Evolutionary conservation across 2,797 vertebrate species (phyloP), one percentile per base, ranked within the genome.

Genomic region (Pagetopsis macropterus): DNA sequence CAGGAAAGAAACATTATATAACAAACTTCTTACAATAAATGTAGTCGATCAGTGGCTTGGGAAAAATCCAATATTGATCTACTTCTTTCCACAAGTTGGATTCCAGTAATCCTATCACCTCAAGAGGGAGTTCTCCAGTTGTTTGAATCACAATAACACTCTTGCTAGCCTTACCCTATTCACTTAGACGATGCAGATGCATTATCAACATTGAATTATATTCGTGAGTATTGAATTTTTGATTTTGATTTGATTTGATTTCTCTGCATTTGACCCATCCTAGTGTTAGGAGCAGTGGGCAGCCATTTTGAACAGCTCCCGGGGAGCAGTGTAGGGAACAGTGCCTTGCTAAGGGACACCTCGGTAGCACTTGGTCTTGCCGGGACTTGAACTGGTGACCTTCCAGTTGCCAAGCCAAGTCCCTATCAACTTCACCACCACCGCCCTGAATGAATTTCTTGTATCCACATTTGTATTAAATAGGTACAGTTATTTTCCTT

Each of bases 1-100:
- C 64, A 78, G 70, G 44, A 71, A 71, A 64, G 57, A 72, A 76
- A 15, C 27, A 17, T 81, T 80, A 67, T 41, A 50, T 84, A 84
- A 84, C 50, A 56, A 60, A 73, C 49, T 62, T 33, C 65, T 61
- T 63, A 84, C 65, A 65, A 82, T 55, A 68, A 33, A 76, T 78
- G 31, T 21, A 41, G 68, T 70, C 52, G 73, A 81, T 78, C 55
- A 81, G 61, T 43, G 56, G 33, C 48, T 64, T 59, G 48, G 64
- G 73, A 69, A 23, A 14, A 77, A 59, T 70, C 70, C 46, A 41
- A 27, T 11, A 61, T 23, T 27, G 55, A 68, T 80, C 44, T 23
- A 61, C 33, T 14, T 21, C 33, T 51, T 51, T 16, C 46, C 46
- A 15, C 14, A 23, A 67, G 66, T 44, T 52, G 50, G 37, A 70